Conservation (phyloP, 2,797 vertebrate species). For the Hoplostethus atlanticus region DNA sequence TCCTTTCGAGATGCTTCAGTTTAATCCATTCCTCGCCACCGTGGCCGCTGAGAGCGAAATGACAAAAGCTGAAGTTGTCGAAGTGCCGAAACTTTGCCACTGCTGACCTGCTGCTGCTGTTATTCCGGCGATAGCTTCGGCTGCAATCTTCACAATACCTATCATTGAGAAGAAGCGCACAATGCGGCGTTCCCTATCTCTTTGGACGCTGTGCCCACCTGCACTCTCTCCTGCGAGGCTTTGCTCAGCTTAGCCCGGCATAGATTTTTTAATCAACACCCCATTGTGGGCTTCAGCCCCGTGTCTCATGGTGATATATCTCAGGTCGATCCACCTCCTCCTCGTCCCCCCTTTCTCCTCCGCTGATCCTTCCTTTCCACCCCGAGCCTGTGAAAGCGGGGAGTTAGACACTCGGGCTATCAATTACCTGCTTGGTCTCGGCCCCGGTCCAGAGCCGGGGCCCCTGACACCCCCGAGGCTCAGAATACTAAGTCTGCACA, state of each 20-base stretch:
- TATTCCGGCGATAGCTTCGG: slow-evolving; percentile 18
- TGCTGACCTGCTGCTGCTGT: slow-evolving; percentile 16
- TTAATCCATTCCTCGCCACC: slow-evolving; percentile 10
- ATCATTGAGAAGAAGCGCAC: slow-evolving; percentile 36
- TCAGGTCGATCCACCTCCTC: slow-evolving; percentile 20
- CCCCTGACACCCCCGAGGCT: slow-evolving; percentile 29
- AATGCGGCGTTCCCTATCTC: slow-evolving; percentile 43
- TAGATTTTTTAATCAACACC: slow-evolving; percentile 70
- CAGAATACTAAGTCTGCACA: slow-evolving; percentile 48
- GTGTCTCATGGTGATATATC: slow-evolving; percentile 59
- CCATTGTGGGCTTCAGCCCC: slow-evolving; percentile 56
- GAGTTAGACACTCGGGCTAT: slow-evolving; percentile 68
- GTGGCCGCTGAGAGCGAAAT: slow-evolving; percentile 18
- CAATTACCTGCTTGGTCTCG: slow-evolving; percentile 67
- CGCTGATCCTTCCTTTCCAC: slow-evolving; percentile 55
- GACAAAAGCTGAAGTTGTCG: background rate
- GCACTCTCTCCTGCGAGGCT: slow-evolving; percentile 31
- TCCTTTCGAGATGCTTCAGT: slow-evolving; percentile 12
- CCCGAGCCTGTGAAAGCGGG: slow-evolving; percentile 53
- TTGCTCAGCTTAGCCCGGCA: slow-evolving; percentile 20
- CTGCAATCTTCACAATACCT: slow-evolving; percentile 36
- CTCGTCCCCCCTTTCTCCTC: slow-evolving; percentile 23
- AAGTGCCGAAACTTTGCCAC: slow-evolving; percentile 24
- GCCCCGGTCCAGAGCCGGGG: slow-evolving; percentile 11
- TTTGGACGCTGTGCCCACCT: slow-evolving; percentile 48